Evolutionary conservation across 2,797 vertebrate genomes (phyloP), one percentile per base, ranked within the genome.

Genomic region (Botia kubotai): DNA sequence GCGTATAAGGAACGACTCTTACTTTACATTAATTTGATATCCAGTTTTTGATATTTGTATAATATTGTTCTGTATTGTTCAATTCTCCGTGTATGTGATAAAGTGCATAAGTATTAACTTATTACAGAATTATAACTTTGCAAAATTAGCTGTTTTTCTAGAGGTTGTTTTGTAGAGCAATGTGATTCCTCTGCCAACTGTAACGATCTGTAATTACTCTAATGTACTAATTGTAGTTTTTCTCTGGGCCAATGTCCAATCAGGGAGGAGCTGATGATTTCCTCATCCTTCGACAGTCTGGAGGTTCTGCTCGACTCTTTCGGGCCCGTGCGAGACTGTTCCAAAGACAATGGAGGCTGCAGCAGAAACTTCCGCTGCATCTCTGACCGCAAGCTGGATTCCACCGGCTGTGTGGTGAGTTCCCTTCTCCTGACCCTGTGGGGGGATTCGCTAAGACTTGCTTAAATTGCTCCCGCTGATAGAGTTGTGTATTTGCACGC

Each of bases 231-330:
- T 36, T 62, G 8, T 76, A 6, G 6, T 48, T 55, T 63, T 80
- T 39, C 46, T 53, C 8, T 81, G 26, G n/a, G 2, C 53, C 5
- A 6, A 55, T 81, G 43, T 77, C 77, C 16, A 67, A 26, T 0
- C 91, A 99, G 98, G 86, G 98, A 99, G 89, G 98, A 99, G 91
- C 82, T 98, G 91, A 99, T 99, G 98, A 97, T 98, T 84, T 99
- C 97, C 4, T 98, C 98, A 6, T 98, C 97, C 83, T 99, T 99
- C 5, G 98, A 99, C 91, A 99, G 96, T 86, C 89, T 99, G 92
- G 98, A 99, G 90, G 97, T 99, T 8, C 95, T 99, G 0, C 90
- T 99, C 1, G 98, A 99, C 90, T 99, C 98, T 0, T 99, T 99
- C 0, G 98, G 98, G 7, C 98, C 98, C 0, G 97, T 99, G n/a